phyloP scores from a whole-genome alignment of 2,888 invertebrate species.

The Enchytraeus crypticus region DNA sequence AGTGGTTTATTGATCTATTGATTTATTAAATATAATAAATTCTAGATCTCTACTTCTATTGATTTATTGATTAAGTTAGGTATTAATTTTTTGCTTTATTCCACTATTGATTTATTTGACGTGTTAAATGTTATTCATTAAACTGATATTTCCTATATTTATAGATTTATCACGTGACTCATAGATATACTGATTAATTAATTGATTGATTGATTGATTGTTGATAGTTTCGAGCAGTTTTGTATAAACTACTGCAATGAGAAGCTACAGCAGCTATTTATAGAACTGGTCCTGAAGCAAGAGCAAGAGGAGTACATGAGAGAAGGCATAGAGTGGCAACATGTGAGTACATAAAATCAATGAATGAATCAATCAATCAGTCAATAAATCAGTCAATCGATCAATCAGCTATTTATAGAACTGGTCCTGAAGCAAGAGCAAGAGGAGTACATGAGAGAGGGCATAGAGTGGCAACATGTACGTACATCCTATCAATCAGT shows the following conservation, averaged over 20 bases:
- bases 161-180: too few species aligned
- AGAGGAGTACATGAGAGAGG: constrained; percentile 89
- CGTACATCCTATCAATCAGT: constrained; percentile 24
- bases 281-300: constrained; percentile 91
- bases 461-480: constrained; percentile 81
- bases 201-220: too few species aligned
- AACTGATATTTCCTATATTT: too few species aligned
- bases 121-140: neutral
- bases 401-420: too few species aligned
- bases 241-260: constrained; percentile 99
- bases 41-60: neutral
- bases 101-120: neutral
- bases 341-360: constrained; percentile 49
- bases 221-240: constrained; percentile 75
- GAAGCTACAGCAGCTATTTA: constrained; percentile 92
- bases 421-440: constrained; percentile 59
- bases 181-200: too few species aligned
- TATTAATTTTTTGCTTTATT: neutral
- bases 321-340: constrained; percentile 91
- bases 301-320: constrained; percentile 93
- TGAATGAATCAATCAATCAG: too few species aligned
- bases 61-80: neutral
- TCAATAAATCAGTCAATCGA: too few species aligned
- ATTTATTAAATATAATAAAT: neutral
- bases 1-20: too few species aligned